phyloP scores from a whole-genome alignment of 1,140 invertebrate species.

The Hydropsyche tenuis region DNA sequence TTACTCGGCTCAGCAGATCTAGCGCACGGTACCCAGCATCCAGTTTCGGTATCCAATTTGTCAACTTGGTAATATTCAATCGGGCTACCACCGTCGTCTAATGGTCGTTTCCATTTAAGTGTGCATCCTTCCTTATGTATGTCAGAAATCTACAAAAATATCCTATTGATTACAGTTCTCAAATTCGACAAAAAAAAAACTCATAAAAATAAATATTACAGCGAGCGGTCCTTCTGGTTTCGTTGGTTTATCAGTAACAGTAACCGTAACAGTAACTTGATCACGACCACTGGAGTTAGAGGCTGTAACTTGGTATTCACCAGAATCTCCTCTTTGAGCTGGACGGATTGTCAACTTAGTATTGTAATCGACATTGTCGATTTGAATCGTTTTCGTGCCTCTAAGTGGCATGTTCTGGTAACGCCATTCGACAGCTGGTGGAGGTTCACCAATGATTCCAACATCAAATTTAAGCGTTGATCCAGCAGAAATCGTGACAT shows the following conservation, averaged over 20 bases:
- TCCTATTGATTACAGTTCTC: no score
- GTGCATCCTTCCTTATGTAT: slow-evolving; percentile 93
- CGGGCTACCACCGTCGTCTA: slow-evolving; percentile 85
- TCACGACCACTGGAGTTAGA: slow-evolving; percentile 88
- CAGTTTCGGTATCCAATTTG: slow-evolving; percentile 91
- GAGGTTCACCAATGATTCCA: slow-evolving; percentile 89
- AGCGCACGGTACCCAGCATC: slow-evolving; percentile 92
- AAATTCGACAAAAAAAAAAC: background rate
- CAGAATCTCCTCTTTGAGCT: slow-evolving; percentile 80
- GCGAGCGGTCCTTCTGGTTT: slow-evolving; percentile 87
- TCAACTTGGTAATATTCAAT: slow-evolving; percentile 95
- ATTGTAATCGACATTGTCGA: slow-evolving; percentile 87
- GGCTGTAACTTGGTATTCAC: slow-evolving; percentile 87
- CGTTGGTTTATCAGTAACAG: slow-evolving; percentile 89
- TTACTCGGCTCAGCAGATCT: slow-evolving; percentile 79
- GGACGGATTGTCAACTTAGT: slow-evolving; percentile 86
- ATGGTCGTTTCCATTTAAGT: slow-evolving; percentile 92
- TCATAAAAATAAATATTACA: no score
- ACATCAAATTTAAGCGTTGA: slow-evolving; percentile 92
- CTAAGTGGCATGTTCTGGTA: slow-evolving; percentile 63
- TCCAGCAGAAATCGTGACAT: slow-evolving; percentile 89
- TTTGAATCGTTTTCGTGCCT: slow-evolving; percentile 70
- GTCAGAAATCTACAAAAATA: slow-evolving; percentile 78
- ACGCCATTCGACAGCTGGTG: slow-evolving; percentile 89
- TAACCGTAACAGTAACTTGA: slow-evolving; percentile 86